Evolutionary conservation across 1,140 invertebrate genomes (phyloP).

Genomic region (Caerostris extrusa): DNA sequence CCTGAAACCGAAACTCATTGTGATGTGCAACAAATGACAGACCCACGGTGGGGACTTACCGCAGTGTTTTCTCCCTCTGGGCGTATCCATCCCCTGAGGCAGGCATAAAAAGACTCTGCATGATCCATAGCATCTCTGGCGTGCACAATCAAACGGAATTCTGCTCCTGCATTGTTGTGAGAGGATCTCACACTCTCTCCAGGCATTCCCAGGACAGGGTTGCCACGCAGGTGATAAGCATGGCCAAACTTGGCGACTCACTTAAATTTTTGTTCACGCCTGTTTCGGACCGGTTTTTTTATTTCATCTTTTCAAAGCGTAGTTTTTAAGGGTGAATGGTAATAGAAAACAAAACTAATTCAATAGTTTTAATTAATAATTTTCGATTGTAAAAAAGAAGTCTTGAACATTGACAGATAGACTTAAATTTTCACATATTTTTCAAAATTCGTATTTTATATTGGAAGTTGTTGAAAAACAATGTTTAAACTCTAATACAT

Average conservation of each 20-base stretch:
- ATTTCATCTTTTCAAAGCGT: background rate
- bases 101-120: conserved; percentile 66
- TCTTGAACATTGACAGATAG: too few relatives aligned
- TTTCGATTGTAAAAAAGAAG: too few relatives aligned
- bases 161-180: conserved; percentile 45
- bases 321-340: background rate
- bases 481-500: too few relatives aligned
- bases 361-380: too few relatives aligned
- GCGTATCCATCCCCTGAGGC: conserved; percentile 66
- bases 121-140: conserved; percentile 71
- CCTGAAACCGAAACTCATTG: background rate
- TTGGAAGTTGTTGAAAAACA: too few relatives aligned
- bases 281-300: background rate
- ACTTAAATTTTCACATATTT: too few relatives aligned
- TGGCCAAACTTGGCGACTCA: conserved; percentile 3
- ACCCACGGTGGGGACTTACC: conserved; percentile 4
- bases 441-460: too few relatives aligned
- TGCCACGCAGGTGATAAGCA: background rate
- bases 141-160: background rate
- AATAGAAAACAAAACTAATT: too few relatives aligned
- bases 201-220: background rate
- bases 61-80: background rate
- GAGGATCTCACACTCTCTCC: conserved; percentile 4
- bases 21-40: background rate
- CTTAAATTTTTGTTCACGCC: background rate